These are phyloP conservation scores for Sturmia bella DNA, from an alignment of 2,888 invertebrate species.

Conservation along the genomic window DNA sequence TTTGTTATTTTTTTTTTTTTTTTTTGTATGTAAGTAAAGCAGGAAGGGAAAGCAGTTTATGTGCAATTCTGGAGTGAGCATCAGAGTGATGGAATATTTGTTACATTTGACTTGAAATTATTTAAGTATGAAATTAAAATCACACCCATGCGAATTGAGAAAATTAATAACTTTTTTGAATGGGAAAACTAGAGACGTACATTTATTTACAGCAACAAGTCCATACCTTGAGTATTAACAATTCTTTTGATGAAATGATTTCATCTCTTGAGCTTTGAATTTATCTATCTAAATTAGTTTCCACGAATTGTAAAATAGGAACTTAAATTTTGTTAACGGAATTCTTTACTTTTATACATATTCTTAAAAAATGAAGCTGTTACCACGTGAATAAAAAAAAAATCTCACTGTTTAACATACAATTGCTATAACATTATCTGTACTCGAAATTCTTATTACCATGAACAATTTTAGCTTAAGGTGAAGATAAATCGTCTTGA, in stretches of 20 bases:
- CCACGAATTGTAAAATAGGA: constrained; percentile 18
- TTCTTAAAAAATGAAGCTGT: constrained; percentile 61
- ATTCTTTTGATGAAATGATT: constrained; percentile 14
- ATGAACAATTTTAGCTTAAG: constrained; percentile 62
- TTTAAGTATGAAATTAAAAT: constrained; percentile 82
- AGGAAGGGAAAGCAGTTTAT: constrained; percentile 48
- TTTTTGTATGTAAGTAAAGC: not conserved
- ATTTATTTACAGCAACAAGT: no score
- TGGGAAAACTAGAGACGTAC: constrained; percentile 2
- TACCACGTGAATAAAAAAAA: constrained; percentile 36
- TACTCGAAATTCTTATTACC: constrained; percentile 71
- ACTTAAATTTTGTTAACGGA: constrained; percentile 55
- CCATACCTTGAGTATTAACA: no score
- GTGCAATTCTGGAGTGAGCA: constrained; percentile 18
- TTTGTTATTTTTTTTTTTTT: constrained; percentile 9
- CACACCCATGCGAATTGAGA: constrained; percentile 81
- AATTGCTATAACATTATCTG: constrained; percentile 63
- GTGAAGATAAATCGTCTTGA: constrained; percentile 65
- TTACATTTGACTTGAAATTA: constrained; percentile 74
- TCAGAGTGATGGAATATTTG: constrained; percentile 68
- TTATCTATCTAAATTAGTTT: constrained; percentile 19
- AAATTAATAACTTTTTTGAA: constrained; percentile 15
- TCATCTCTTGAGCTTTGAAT: constrained; percentile 1
- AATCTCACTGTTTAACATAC: constrained; percentile 54
- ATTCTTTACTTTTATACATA: not conserved